Evolutionary conservation across 2,888 invertebrate species (phyloP).

Genomic region (Drosophila lutescens): DNA sequence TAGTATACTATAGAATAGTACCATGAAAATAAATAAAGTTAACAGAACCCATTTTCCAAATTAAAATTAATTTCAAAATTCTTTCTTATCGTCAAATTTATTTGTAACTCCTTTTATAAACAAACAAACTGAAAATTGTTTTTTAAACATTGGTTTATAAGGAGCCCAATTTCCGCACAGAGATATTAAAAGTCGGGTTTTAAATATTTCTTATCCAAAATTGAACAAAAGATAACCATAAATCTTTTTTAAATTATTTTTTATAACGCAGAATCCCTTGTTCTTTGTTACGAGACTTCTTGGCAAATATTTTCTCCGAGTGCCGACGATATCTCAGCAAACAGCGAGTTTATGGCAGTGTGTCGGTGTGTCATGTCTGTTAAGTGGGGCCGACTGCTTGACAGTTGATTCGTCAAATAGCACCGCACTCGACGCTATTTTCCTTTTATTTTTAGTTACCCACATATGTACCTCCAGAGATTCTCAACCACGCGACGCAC

Average conservation of each 20-base stretch:
- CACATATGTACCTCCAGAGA: constrained; percentile 10
- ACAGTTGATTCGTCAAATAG: constrained; percentile 41
- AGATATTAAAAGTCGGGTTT: no score
- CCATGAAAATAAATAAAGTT: no score
- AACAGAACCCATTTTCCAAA: no score
- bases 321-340: constrained; percentile 43
- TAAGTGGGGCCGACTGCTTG: constrained; percentile 41
- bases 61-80: no score
- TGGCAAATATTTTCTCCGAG: constrained; percentile 24
- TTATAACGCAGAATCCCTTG: not conserved
- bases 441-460: constrained; percentile 8
- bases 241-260: not conserved
- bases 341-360: constrained; percentile 31
- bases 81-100: no score
- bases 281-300: not conserved
- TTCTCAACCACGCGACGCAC: constrained; percentile 23
- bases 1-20: no score
- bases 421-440: constrained; percentile 27
- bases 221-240: not conserved
- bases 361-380: constrained; percentile 41
- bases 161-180: no score
- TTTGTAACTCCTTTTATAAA: no score
- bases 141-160: no score
- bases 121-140: no score
- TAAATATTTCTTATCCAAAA: no score